Base-by-base conservation (phyloP, 2,888 invertebrate genomes). In the Chymomyza fuscimana region DNA sequence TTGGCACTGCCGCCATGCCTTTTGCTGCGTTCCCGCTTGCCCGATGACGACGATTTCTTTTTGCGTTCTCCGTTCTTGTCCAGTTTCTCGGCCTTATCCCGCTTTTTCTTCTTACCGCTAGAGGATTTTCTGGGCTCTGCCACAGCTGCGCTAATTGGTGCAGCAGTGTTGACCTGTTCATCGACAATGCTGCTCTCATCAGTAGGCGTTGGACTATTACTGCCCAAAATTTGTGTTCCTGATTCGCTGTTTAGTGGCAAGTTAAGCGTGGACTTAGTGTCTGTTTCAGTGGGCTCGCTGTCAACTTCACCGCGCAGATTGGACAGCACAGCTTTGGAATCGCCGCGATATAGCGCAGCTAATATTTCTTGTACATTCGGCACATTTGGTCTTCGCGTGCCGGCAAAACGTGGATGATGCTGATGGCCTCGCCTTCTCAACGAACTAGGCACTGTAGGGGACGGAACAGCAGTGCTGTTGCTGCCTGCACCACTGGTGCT, bases 381-480 rank as follows among this genome's bases (percentile, higher is more conserved):
- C 87, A 93, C 93, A 81, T 91, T 91, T 89, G 94, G 93, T 70
- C 92, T 91, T 74, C 94, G 93, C 82, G 93, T 92, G 81, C 94
- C 94, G 89, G 94, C 92, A 90, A 95, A 94, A 77, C 95, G 94
- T 90, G 95, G 95, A 93, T 95, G 95, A 92, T 95, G 95, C 92
- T 95, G 95, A 92, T 95, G 95, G 81, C 95, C 95, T 92, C 95
- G 94, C 91, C 95, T 94, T 92, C 90, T 92, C 19, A 91, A 74
- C 6, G 91, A 87, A 72, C 86, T 71, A 22, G 90, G 87, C 22
- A 82, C 74, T 12, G 77, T 74, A 40, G 78, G 72, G 40, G 56
- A 46, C 12, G 40, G 10, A 46, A 46, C 40, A 0, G 40, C 67
- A n/a, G 79, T 74, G 46, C 84, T 80, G 63, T 88, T 63, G 60